Evolutionary conservation across 2,113 vertebrate species (phyloP).

Genomic region (Albula glossodonta): DNA sequence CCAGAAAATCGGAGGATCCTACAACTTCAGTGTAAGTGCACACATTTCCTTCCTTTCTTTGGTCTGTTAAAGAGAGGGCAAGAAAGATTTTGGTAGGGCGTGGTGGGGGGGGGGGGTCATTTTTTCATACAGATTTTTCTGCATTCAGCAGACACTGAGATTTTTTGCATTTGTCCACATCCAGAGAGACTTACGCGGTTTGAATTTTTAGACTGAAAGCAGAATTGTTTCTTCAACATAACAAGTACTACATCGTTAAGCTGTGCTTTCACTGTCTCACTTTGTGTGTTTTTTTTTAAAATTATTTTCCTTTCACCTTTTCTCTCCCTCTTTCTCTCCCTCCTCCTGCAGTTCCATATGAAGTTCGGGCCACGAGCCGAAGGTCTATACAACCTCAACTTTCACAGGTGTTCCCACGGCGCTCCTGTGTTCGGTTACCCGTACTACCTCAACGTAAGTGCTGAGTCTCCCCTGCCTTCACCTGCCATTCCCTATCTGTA

Average conservation of each 20-base stretch:
- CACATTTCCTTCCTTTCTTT: background rate
- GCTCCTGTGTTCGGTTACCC: background rate
- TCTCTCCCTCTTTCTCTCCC: background rate
- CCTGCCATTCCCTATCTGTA: background rate
- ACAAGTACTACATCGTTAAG: no score
- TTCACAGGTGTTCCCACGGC: slow-evolving; percentile 73
- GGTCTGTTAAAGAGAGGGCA: background rate
- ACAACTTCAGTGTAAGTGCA: slow-evolving; percentile 75
- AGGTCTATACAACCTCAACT: slow-evolving; percentile 80
- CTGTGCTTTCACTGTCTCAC: background rate
- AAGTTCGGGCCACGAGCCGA: slow-evolving; percentile 56
- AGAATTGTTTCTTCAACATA: no score
- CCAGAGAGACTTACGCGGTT: no score
- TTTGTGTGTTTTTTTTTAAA: background rate
- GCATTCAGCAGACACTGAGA: no score
- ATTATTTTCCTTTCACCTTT: background rate
- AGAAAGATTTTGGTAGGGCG: background rate
- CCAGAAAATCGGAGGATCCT: slow-evolving; percentile 50
- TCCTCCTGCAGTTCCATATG: slow-evolving; percentile 67
- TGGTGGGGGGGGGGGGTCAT: background rate
- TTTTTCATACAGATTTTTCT: no score
- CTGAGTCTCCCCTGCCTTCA: background rate
- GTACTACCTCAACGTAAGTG: slow-evolving; percentile 72
- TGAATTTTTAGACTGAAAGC: no score
- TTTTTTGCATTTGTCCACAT: no score